These are phyloP conservation scores for Brachionus paranguensis DNA, from an alignment of 1,140 invertebrate species.

Conservation along the genomic window DNA sequence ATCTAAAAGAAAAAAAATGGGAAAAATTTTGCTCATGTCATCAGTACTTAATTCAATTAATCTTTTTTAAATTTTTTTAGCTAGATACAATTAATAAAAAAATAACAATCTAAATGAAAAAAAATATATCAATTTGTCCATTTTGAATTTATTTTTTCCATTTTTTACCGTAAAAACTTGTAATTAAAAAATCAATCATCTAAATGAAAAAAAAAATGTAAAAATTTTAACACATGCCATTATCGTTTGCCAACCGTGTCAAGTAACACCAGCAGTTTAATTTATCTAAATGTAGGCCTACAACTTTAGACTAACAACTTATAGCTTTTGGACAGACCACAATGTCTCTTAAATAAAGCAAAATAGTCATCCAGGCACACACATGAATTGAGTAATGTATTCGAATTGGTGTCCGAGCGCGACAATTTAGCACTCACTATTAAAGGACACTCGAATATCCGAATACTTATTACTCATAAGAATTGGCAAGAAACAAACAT, in stretches of 20 bases:
- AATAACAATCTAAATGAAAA: too few relatives aligned
- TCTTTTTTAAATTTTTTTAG: too few relatives aligned
- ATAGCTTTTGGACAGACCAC: not conserved
- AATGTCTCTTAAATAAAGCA: not conserved
- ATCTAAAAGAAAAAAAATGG: too few relatives aligned
- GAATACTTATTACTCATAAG: not conserved
- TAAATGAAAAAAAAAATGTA: too few relatives aligned
- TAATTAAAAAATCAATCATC: too few relatives aligned
- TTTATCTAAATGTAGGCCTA: not conserved
- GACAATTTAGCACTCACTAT: not conserved
- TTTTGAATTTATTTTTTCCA: too few relatives aligned
- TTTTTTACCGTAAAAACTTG: too few relatives aligned
- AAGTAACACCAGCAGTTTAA: not conserved
- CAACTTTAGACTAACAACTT: not conserved
- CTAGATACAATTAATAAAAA: too few relatives aligned
- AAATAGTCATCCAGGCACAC: not conserved
- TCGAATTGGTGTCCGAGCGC: not conserved
- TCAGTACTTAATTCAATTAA: too few relatives aligned
- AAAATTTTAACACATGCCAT: not conserved
- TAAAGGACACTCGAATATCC: not conserved
- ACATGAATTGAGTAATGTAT: not conserved
- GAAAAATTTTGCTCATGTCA: too few relatives aligned
- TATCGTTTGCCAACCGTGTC: not conserved
- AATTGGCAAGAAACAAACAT: not conserved
- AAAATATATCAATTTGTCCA: too few relatives aligned